These are phyloP conservation scores for Thelaira solivaga DNA, from an alignment of 2,888 invertebrate genomes.

Conservation along the genomic window DNA sequence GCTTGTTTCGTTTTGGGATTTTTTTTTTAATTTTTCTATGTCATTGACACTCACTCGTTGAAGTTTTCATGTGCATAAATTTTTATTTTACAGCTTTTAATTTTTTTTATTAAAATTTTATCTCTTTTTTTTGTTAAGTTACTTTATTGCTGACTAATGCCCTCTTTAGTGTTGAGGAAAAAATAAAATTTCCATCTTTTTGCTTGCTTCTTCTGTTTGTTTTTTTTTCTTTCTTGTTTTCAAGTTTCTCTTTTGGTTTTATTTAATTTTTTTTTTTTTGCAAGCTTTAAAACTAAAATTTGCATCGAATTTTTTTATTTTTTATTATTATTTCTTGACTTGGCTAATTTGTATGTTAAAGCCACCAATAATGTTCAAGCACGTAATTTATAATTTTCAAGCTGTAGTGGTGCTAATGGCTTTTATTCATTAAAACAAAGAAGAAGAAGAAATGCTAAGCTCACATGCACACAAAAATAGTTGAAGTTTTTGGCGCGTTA, in stretches of 20 bases:
- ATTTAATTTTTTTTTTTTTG: conserved; percentile 3
- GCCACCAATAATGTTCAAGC: conserved; percentile 48
- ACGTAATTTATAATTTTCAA: conserved; percentile 31
- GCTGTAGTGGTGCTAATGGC: conserved; percentile 1
- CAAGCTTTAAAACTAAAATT: conserved; percentile 23
- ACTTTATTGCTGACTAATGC: conserved; percentile 46
- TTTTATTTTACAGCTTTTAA: conserved; percentile 34
- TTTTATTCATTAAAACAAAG: conserved; percentile 2
- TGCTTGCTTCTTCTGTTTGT: conserved; percentile 13
- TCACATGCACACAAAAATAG: not conserved
- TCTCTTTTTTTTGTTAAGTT: conserved; percentile 11
- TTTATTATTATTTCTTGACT: conserved; percentile 12
- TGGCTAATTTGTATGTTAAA: conserved; percentile 44
- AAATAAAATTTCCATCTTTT: conserved; percentile 17
- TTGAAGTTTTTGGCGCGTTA: conserved; percentile 35
- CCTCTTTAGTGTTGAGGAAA: conserved; percentile 39
- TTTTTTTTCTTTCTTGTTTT: conserved; percentile 25
- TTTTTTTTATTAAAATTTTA: conserved; percentile 18
- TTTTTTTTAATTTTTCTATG: conserved; percentile 37
- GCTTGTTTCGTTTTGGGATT: not conserved
- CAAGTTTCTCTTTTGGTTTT: conserved; percentile 46
- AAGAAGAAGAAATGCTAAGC: conserved; percentile 22
- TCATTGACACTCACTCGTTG: conserved; percentile 47
- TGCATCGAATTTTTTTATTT: conserved; percentile 41
- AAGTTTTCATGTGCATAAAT: conserved; percentile 48